phyloP scores from a whole-genome alignment of 2,888 invertebrate species.

The Drosophila gaucha region DNA sequence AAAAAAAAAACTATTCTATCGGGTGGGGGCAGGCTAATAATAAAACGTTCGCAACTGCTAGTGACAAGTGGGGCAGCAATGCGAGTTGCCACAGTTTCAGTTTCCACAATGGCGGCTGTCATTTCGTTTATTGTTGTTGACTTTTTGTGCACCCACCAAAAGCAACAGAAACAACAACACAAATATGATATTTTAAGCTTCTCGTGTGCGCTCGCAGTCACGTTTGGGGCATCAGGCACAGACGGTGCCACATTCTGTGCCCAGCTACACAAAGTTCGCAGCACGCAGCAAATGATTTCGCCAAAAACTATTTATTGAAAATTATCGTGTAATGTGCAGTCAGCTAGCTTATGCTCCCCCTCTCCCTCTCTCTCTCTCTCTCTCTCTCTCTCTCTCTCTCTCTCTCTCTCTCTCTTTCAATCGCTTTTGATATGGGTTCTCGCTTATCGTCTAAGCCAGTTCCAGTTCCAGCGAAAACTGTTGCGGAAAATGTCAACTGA shows the following conservation, averaged over 20 bases:
- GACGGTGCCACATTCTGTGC: slow-evolving; percentile 60
- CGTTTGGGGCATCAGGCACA: slow-evolving; percentile 72
- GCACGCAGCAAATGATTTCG: slow-evolving; percentile 69
- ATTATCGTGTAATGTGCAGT: slow-evolving; percentile 68
- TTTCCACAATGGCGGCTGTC: slow-evolving; percentile 36
- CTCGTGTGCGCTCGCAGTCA: slow-evolving; percentile 59
- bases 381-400: no score
- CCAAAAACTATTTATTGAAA: slow-evolving; percentile 76
- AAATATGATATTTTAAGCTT: slow-evolving; percentile 51
- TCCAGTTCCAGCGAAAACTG: slow-evolving; percentile 17
- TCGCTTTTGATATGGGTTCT: slow-evolving; percentile 5
- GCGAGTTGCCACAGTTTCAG: slow-evolving; percentile 21
- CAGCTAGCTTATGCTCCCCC: slow-evolving; percentile 12
- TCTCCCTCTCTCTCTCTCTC: no score
- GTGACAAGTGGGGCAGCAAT: slow-evolving; percentile 50
- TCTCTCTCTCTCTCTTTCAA: neutral
- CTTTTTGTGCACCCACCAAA: slow-evolving; percentile 36
- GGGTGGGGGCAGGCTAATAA: slow-evolving; percentile 48
- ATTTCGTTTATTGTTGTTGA: slow-evolving; percentile 70
- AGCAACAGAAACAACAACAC: neutral
- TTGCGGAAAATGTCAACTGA: slow-evolving; percentile 33
- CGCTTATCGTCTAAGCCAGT: slow-evolving; percentile 41
- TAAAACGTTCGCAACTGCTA: slow-evolving; percentile 60
- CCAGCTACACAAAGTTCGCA: slow-evolving; percentile 44
- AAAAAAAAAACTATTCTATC: neutral